Conservation (phyloP, 2,888 invertebrate genomes). For the Zaprionus obscuricornis region DNA sequence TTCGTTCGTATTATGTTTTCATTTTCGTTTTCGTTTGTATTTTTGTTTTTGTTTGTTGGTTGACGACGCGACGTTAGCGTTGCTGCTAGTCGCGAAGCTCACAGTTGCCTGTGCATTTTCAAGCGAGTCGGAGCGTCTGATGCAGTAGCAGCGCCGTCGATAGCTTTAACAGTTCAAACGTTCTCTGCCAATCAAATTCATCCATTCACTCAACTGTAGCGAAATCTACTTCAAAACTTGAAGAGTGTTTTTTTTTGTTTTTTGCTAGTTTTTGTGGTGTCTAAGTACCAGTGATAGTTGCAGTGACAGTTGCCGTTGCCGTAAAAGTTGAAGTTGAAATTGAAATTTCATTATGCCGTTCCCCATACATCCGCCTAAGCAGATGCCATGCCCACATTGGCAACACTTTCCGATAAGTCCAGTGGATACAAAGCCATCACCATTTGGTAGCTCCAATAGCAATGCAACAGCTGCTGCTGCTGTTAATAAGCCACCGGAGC, state of each 20-base stretch:
- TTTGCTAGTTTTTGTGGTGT: no score
- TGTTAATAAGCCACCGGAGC: constrained; percentile 62
- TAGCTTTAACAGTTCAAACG: no score
- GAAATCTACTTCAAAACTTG: constrained; percentile 1
- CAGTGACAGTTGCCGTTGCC: constrained; percentile 5
- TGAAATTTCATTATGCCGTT: constrained; percentile 70
- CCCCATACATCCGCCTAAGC: constrained; percentile 79
- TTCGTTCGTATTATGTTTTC: no score
- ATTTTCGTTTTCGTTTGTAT: constrained; percentile 4
- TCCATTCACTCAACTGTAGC: constrained; percentile 10
- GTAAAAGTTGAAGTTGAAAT: constrained; percentile 1
- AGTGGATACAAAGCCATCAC: constrained; percentile 58
- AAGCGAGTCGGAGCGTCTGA: constrained; percentile 40
- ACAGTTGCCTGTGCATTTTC: constrained; percentile 62
- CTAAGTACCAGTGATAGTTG: constrained; percentile 11
- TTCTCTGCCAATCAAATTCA: no score
- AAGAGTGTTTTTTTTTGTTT: not conserved
- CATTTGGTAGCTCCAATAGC: constrained; percentile 43
- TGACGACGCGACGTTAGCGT: constrained; percentile 42
- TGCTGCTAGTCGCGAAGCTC: constrained; percentile 50
- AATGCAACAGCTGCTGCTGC: not conserved
- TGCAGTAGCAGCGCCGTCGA: constrained; percentile 32
- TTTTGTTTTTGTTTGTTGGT: constrained; percentile 46
- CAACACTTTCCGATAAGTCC: constrained; percentile 81
- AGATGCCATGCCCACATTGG: constrained; percentile 83